Evolutionary conservation across 2,888 invertebrate genomes (phyloP), one percentile per base, ranked within the genome.

Genomic region (Pheosia tremula): DNA sequence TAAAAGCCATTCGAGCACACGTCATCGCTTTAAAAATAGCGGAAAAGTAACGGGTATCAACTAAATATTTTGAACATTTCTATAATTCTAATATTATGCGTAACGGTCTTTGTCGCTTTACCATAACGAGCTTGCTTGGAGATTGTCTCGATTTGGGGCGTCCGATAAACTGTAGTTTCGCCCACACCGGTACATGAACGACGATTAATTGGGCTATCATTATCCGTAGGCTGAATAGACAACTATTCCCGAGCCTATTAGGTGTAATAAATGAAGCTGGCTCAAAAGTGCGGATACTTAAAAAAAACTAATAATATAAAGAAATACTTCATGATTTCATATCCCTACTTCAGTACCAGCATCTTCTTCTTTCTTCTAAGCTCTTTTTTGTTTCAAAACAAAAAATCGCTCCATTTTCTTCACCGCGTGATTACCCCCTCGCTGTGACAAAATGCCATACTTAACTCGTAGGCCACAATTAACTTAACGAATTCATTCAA

Each of bases 381-480:
- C 41, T 41, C 6, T 41, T 41, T 41, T 8, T 5, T 7, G 41
- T 41, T 3, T 41, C 6, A 8, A 9, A 45, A 45, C 8, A 45
- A 45, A 45, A 10, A 45, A 41, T 41, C 41, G 41, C 8, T 45
- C 45, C 9, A 9, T 10, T 45, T 10, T 45, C 45, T 45, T 45
- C 10, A 43, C 47, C n/a, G n/a, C 47, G 11, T n/a, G 11, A 0
- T 63, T 67, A 60, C 67, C 67, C 67, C 68, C 59, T 59, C 65
- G 64, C 65, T 64, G 63, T 71, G 79, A 82, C 82, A 79, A 67
- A 70, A 69, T 74, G 84, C 2, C 24, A 24, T 24, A 88, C 83
- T 89, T 11, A 47, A 47, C 87, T 89, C 86, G 88, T 72, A 76
- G 81, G 79, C 77, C 72, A 75, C 84, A 84, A 85, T 85, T 80